phyloP scores from a whole-genome alignment of 2,797 vertebrate genomes.

The Amphiprion clarkii region DNA sequence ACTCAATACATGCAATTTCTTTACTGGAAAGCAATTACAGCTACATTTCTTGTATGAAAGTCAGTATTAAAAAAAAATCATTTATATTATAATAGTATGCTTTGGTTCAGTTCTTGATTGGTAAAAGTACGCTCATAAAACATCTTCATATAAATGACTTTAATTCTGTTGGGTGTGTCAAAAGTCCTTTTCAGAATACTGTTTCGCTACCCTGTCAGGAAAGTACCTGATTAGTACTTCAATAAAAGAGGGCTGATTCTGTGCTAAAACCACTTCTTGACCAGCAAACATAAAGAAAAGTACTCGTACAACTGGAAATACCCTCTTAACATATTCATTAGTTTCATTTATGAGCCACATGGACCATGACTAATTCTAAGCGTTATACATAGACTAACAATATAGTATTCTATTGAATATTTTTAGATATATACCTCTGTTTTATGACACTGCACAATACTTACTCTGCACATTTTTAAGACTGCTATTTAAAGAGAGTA shows the following conservation, averaged over 20 bases:
- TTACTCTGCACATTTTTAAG: slow-evolving; percentile 13
- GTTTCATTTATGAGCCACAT: slow-evolving; percentile 15
- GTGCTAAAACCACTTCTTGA: slow-evolving; percentile 29
- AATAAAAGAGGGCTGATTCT: slow-evolving; percentile 11
- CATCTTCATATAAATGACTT: not conserved
- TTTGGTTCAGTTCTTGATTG: not conserved
- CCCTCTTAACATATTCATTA: not conserved
- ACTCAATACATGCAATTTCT: too few species aligned
- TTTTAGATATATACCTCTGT: not conserved
- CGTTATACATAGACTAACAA: slow-evolving; percentile 1
- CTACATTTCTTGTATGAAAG: too few species aligned
- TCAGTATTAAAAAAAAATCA: too few species aligned
- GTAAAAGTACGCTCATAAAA: not conserved
- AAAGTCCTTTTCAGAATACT: not conserved
- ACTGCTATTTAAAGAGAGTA: not conserved
- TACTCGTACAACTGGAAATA: slow-evolving; percentile 31
- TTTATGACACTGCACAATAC: not conserved
- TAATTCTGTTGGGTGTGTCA: not conserved
- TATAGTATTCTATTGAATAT: not conserved
- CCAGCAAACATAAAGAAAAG: slow-evolving; percentile 21
- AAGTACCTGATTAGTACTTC: slow-evolving; percentile 22
- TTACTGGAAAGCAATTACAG: too few species aligned
- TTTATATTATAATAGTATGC: not conserved
- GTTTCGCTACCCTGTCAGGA: not conserved
- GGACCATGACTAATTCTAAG: not conserved